These are phyloP conservation scores for Anableps anableps DNA, from an alignment of 2,797 vertebrate species.

Conservation along the genomic window DNA sequence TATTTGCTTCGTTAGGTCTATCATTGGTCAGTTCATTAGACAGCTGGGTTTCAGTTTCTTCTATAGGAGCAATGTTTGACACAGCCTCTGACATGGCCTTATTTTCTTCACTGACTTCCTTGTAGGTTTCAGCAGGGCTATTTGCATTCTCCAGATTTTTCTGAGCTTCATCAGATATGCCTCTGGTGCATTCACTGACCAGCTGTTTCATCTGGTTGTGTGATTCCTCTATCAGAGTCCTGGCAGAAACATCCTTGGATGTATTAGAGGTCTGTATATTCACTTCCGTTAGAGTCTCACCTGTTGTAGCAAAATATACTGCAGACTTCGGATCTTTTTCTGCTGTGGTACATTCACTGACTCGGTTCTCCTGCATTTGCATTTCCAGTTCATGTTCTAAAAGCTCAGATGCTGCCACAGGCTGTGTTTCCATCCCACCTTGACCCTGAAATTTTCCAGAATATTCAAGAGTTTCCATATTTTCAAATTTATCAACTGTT, in stretches of 20 bases:
- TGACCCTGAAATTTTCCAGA: conserved; percentile 8
- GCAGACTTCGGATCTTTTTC: conserved; percentile 13
- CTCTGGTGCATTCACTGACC: conserved; percentile 3
- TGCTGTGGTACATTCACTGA: conserved; percentile 7
- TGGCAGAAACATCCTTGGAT: conserved; percentile 18
- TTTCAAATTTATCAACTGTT: conserved; percentile 10
- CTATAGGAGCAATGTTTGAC: neutral
- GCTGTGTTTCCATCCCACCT: conserved; percentile 6
- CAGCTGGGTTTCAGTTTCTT: neutral
- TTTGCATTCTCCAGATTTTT: neutral
- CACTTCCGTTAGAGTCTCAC: conserved; percentile 24
- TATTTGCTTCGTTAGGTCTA: neutral
- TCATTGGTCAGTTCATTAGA: neutral
- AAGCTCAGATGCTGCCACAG: neutral
- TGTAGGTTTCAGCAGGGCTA: too few species aligned
- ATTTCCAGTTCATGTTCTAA: conserved; percentile 20
- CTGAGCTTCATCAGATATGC: neutral
- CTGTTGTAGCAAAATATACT: conserved; percentile 13
- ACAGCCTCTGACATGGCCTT: neutral
- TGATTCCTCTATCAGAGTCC: neutral
- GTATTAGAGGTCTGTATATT: conserved; percentile 4
- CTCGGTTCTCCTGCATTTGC: conserved; percentile 22
- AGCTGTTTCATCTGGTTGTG: conserved; percentile 19
- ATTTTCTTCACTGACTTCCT: neutral
- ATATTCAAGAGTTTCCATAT: conserved; percentile 8